Base-by-base conservation (phyloP, 2,888 invertebrate genomes). In the Bhutanitis thaidina region DNA sequence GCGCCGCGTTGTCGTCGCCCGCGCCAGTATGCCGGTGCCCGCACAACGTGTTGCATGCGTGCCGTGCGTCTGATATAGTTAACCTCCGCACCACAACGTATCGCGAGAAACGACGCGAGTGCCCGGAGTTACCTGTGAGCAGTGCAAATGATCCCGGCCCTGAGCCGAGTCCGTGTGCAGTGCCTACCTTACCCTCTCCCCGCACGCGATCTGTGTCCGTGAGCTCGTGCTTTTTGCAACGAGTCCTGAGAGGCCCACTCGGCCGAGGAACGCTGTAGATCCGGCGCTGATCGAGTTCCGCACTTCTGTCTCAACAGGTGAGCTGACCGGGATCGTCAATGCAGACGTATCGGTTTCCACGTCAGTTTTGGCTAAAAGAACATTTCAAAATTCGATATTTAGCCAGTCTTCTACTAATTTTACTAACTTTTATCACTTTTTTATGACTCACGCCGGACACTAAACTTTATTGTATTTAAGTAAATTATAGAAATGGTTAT, bases 21-120 rank as follows among this genome's bases (percentile, higher is more conserved):
- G 59, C 55, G 47, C 59, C 64, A 65, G 67, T 67, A 60, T 52
- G 59, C 72, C 77, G 69, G 55, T 66, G 67, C 49, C 41, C 54
- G 67, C 56, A 62, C 52, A 41, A 20, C 29, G 53, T 12, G 50
- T 49, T 40, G 51, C 35, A 43, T 27, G 55, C 49, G 39, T 48
- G 32, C 13, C 3, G 27, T 8, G 13, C 3, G 1, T 7, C 2
- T 7, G 7, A 12, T 20, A 20, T 20, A 3, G 20, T 20, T 2
- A 3, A 20, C 5, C 30, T 30, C 30, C 34, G 20, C 39, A 46
- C 25, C 10, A 43, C 48, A 16, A 52, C 25, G 46, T 9, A 34
- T 39, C 10, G 9, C 12, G 34, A 9, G 12, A 53, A 57, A 55
- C 56, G 55, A 55, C 66, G 64, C 65, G 67, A 69, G 65, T 70